phyloP scores from a whole-genome alignment of 2,797 vertebrate genomes.

The Pitangus sulphuratus region DNA sequence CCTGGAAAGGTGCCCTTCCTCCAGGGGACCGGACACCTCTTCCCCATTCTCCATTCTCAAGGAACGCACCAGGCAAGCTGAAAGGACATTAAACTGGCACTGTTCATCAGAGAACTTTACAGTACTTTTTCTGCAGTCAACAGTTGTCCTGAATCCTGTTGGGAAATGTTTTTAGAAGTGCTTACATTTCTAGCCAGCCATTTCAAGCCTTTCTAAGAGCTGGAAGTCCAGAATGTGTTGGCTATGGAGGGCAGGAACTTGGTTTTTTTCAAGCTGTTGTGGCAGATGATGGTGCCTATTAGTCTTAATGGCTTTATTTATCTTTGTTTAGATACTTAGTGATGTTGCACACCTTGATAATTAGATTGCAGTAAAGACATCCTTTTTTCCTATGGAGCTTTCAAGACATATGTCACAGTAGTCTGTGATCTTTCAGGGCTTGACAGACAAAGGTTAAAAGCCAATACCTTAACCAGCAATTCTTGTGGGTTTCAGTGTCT shows the following conservation, averaged over 20 bases:
- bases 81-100: neutral
- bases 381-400: neutral
- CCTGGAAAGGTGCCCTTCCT: neutral
- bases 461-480: neutral
- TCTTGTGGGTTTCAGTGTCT: neutral
- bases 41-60: neutral
- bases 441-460: neutral
- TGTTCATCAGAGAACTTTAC: neutral
- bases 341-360: neutral
- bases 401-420: neutral
- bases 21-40: neutral
- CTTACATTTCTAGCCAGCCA: neutral
- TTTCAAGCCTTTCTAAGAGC: accelerated
- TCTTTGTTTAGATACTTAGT: neutral
- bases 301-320: neutral
- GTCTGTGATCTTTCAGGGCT: neutral
- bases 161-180: neutral
- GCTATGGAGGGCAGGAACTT: neutral
- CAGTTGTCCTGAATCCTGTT: neutral
- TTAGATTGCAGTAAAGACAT: neutral
- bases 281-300: neutral
- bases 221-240: neutral
- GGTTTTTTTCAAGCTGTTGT: neutral
- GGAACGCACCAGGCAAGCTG: neutral
- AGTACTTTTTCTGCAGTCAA: neutral